A percentile compares a stretch with the other conserved stretches of the same genome.
Conservation (phyloP, 2,888 invertebrate genomes). For the Papilio elwesi region DNA sequence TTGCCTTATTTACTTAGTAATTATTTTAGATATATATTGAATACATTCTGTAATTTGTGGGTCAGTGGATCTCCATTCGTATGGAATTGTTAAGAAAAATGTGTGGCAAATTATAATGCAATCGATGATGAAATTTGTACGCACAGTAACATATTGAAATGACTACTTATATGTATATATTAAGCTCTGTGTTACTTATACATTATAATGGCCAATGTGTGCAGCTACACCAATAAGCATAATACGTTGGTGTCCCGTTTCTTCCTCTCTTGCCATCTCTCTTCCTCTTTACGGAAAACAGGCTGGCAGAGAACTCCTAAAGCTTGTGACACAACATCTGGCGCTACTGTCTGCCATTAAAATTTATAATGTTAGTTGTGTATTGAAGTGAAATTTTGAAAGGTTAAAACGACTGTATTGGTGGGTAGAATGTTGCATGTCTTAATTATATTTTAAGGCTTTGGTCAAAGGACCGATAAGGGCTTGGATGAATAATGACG, state of each 20-base stretch:
- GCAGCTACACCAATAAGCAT: too few relatives aligned
- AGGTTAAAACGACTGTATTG: neutral
- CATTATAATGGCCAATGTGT: neutral
- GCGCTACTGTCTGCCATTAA: too few relatives aligned
- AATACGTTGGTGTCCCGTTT: too few relatives aligned
- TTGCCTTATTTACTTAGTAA: conserved; percentile 36
- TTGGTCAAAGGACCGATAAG: neutral
- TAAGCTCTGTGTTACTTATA: too few relatives aligned
- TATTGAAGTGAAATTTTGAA: too few relatives aligned
- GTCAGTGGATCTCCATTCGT: conserved; percentile 19
- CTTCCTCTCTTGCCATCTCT: too few relatives aligned
- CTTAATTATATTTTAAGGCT: neutral
- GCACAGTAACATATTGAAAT: neutral
- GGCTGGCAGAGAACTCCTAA: too few relatives aligned
- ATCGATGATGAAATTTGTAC: conserved; percentile 2
- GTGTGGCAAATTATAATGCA: neutral
- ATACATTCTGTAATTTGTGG: neutral
- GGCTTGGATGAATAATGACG: neutral
- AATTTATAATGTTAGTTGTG: too few relatives aligned
- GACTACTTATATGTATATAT: neutral
- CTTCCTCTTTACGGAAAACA: too few relatives aligned
- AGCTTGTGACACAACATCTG: too few relatives aligned
- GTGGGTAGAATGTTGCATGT: conserved; percentile 1
- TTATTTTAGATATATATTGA: conserved; percentile 6
- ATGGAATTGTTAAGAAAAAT: neutral